Conservation (phyloP, 2,888 invertebrate genomes). For the Caenorhabditis sp. region DNA sequence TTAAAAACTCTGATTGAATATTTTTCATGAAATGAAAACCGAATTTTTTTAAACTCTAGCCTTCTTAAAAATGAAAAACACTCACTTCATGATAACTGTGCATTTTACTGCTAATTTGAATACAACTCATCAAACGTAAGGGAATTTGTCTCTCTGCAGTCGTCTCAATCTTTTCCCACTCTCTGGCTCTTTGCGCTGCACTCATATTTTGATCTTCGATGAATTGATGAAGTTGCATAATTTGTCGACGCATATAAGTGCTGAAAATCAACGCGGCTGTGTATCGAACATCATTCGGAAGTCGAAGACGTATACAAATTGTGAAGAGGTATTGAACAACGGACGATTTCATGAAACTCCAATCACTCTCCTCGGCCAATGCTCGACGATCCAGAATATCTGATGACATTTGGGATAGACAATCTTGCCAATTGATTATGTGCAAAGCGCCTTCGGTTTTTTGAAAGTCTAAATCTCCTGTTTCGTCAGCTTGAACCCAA, state of each 20-base stretch:
- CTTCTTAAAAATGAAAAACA: neutral
- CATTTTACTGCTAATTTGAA: conserved; percentile 74
- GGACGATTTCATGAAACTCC: conserved; percentile 52
- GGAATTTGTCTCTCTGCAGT: conserved; percentile 70
- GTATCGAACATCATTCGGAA: conserved; percentile 64
- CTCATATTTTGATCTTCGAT: conserved; percentile 9
- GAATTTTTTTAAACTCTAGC: no score
- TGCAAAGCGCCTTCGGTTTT: conserved; percentile 19
- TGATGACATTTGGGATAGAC: conserved; percentile 27
- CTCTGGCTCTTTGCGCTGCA: conserved; percentile 30
- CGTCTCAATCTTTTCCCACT: conserved; percentile 63
- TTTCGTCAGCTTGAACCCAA: no score
- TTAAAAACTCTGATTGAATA: no score
- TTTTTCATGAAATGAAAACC: no score
- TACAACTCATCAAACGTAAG: conserved; percentile 72
- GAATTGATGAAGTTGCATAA: conserved; percentile 20
- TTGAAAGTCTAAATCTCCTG: conserved; percentile 14
- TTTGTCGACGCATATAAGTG: conserved; percentile 49
- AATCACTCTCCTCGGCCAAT: conserved; percentile 15
- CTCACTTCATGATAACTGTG: conserved; percentile 72
- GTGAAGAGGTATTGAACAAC: conserved; percentile 65
- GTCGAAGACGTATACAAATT: conserved; percentile 61
- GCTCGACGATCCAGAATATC: conserved; percentile 30
- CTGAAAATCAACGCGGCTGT: conserved; percentile 49
- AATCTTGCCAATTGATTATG: conserved; percentile 42